A percentile compares a stretch with the other conserved stretches of the same genome.
Conservation (phyloP, 2,888 invertebrate species). For the Netelia melanura region DNA sequence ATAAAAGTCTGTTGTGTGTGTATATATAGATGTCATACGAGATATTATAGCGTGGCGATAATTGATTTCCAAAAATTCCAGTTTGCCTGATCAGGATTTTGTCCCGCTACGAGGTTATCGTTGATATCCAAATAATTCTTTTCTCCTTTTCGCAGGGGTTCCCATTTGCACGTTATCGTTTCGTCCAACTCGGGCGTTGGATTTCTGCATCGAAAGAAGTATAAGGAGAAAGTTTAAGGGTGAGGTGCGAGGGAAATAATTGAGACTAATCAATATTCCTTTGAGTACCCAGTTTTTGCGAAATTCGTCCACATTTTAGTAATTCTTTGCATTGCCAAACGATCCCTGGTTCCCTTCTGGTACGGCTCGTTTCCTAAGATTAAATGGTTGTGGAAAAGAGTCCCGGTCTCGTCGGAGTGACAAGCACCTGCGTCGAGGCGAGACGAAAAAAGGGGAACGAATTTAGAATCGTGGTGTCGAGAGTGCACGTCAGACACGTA, state of each 20-base stretch:
- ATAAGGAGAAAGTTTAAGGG: neutral
- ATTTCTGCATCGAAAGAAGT: constrained; percentile 68
- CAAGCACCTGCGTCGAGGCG: constrained; percentile 85
- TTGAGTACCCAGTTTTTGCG: constrained; percentile 77
- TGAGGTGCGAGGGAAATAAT: neutral
- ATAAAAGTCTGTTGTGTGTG: too few relatives aligned
- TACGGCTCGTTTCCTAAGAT: constrained; percentile 53
- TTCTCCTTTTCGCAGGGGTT: constrained; percentile 64
- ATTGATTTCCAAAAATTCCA: constrained; percentile 72
- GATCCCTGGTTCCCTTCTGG: constrained; percentile 73
- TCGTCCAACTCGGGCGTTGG: constrained; percentile 75
- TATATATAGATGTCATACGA: too few relatives aligned
- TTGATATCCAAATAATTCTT: constrained; percentile 74
- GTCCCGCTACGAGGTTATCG: constrained; percentile 62
- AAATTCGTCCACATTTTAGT: constrained; percentile 80
- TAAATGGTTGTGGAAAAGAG: constrained; percentile 85
- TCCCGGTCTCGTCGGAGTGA: constrained; percentile 88
- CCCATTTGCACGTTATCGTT: constrained; percentile 72
- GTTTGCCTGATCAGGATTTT: constrained; percentile 61
- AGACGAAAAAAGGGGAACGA: constrained; percentile 7
- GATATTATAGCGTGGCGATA: constrained; percentile 8
- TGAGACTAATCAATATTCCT: neutral
- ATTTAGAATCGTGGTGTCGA: neutral
- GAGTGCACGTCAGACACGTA: neutral
- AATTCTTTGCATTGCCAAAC: constrained; percentile 73